Conservation (phyloP, 2,888 invertebrate genomes). For the Achlya flavicornis region DNA sequence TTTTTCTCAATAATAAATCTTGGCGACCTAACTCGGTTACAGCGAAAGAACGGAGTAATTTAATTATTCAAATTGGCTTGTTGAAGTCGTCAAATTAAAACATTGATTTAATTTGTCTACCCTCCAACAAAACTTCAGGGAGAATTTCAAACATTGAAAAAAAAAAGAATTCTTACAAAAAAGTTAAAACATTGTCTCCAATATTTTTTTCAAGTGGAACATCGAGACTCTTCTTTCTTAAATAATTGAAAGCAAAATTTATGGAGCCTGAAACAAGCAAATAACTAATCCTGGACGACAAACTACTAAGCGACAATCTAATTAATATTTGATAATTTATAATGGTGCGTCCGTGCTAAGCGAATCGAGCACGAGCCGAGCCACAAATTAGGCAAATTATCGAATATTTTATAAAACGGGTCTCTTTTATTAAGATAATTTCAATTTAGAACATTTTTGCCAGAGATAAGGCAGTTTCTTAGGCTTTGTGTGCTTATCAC, state of each 20-base stretch:
- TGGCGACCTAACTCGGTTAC: slow-evolving; percentile 54
- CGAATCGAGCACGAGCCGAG: too few species aligned
- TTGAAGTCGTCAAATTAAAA: slow-evolving; percentile 64
- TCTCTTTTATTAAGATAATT: too few species aligned
- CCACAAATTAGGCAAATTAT: too few species aligned
- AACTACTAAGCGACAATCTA: too few species aligned
- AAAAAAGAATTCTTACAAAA: slow-evolving; percentile 10
- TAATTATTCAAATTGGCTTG: slow-evolving; percentile 70
- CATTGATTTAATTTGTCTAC: slow-evolving; percentile 62
- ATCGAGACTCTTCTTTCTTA: not conserved
- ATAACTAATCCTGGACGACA: not conserved
- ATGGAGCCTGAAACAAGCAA: not conserved
- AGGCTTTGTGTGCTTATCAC: too few species aligned
- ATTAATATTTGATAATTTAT: too few species aligned
- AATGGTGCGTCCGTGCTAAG: too few species aligned
- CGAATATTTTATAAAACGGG: too few species aligned
- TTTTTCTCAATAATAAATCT: slow-evolving; percentile 42
- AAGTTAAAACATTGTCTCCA: not conserved
- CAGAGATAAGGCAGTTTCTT: too few species aligned
- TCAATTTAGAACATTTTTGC: too few species aligned
- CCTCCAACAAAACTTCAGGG: slow-evolving; percentile 19
- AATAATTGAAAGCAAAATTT: not conserved
- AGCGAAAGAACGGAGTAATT: slow-evolving; percentile 61
- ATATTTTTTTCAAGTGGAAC: not conserved
- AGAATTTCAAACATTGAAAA: slow-evolving; percentile 14